Base-by-base conservation (phyloP, 2,113 vertebrate genomes). In the Xenopus borealis region DNA sequence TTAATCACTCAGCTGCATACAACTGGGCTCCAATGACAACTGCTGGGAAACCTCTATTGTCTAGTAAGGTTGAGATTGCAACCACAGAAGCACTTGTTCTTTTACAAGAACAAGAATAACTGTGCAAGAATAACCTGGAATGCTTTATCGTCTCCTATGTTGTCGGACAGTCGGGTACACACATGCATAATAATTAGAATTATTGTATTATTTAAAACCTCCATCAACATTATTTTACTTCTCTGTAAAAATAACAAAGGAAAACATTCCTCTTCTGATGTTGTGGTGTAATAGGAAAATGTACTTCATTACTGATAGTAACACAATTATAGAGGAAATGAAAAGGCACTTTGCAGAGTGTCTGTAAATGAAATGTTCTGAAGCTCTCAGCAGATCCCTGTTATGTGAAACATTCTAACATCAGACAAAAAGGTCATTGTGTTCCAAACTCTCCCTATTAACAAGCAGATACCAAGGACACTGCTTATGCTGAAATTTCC, bases 381-480 rank as follows among this genome's bases (percentile, higher is more conserved):
- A 17, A 44, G 7, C 30, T 2, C 27, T n/a, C 30, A 44, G 62
- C 27, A 14, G 62, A 5, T 46, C 63, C 17, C n/a, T 45, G 33
- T 17, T 8, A 46, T 46, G 30, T 46, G 17, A 66, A 46, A 12
- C 63, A 45, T 46, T 45, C 63, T 11, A 46, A 46, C 40, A 40
- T n/a, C 72, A 68, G 65, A 68, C 72, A 75, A 40, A 45, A 59
- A 19, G 66, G 50, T 69, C 46, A 75, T 62, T 75, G 64, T 67
- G 45, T 20, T 12, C 30, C 10, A 40, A 64, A 12, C 40, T 64
- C 44, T 66, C 44, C 63, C 16, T 10, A 66, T 66, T 62, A 62
- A 62, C 40, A 40, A 75, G 20, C 7, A 14, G 14, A 30, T 44
- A 69, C 27, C 66, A 69, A 69, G 73, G 66, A 19, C 57, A 18